A percentile compares a stretch with the other conserved stretches of the same genome.
Conservation (phyloP, 2,888 invertebrate species). For the Amitus sp. region DNA sequence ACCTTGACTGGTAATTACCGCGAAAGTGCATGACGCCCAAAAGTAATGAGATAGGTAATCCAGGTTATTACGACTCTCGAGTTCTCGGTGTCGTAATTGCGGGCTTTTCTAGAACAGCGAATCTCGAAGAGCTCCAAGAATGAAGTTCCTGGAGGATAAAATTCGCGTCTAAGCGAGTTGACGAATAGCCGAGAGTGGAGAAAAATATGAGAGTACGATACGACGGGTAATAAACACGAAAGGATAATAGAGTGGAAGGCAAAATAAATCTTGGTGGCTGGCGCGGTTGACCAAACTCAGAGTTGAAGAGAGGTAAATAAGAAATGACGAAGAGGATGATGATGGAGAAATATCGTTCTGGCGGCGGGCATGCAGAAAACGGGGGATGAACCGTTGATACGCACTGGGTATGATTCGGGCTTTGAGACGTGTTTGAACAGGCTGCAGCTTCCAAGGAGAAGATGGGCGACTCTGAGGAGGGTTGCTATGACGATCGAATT, state of each 20-base stretch:
- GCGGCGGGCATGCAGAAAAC: conserved; percentile 28
- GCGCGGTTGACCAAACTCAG: conserved; percentile 1
- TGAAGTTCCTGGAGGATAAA: conserved; percentile 3
- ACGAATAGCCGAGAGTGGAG: conserved; percentile 1
- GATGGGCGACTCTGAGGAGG: conserved; percentile 50
- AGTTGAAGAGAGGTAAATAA: conserved; percentile 27
- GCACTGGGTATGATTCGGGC: conserved; percentile 44
- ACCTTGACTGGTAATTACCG: conserved; percentile 18
- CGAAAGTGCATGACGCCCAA: conserved; percentile 22
- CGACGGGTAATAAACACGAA: conserved; percentile 10
- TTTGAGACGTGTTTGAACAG: conserved; percentile 63
- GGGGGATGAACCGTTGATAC: conserved; percentile 28
- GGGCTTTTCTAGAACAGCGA: conserved; percentile 2
- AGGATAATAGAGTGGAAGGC: neutral
- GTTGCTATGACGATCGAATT: conserved; percentile 66
- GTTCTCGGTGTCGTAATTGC: conserved; percentile 22
- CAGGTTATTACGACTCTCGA: conserved; percentile 27
- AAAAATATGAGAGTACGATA: neutral
- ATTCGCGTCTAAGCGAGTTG: conserved; percentile 3
- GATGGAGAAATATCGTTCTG: conserved; percentile 26
- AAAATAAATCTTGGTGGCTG: conserved; percentile 1
- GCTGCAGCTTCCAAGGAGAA: conserved; percentile 58
- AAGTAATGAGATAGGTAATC: conserved; percentile 17
- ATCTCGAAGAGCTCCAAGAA: neutral
- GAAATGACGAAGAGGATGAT: conserved; percentile 34